These are phyloP conservation scores for Idaea biselata DNA, from an alignment of 2,888 invertebrate species.

Conservation along the genomic window DNA sequence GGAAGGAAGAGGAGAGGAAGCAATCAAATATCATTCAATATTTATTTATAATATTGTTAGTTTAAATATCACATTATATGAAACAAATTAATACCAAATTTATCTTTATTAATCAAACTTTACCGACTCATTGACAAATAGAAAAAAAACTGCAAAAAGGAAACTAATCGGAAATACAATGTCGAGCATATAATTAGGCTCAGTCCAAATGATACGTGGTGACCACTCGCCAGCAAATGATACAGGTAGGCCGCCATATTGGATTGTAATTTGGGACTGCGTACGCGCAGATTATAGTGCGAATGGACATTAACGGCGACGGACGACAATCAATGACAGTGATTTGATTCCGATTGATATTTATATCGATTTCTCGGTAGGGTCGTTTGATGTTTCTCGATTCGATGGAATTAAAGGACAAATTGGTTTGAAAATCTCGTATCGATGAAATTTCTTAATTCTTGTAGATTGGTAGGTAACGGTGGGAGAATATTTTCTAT, in stretches of 20 bases:
- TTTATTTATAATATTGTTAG: too few relatives aligned
- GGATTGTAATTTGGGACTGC: conserved; percentile 61
- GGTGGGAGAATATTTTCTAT: background rate
- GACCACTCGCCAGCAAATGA: conserved; percentile 68
- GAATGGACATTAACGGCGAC: conserved; percentile 52
- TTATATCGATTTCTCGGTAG: conserved; percentile 41
- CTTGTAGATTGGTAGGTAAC: background rate
- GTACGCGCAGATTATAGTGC: conserved; percentile 71
- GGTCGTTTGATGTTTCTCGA: conserved; percentile 25
- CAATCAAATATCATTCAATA: too few relatives aligned
- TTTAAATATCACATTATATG: too few relatives aligned
- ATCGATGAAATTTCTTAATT: background rate
- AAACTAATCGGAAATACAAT: background rate
- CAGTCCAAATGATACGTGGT: conserved; percentile 19
- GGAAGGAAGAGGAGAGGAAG: too few relatives aligned
- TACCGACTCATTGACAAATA: background rate
- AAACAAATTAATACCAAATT: background rate
- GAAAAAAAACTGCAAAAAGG: conserved; percentile 2
- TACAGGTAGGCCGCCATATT: conserved; percentile 63
- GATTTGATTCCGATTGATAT: conserved; percentile 24
- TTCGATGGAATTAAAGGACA: background rate
- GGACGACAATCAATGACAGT: conserved; percentile 62
- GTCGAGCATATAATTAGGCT: conserved; percentile 4
- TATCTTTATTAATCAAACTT: conserved; percentile 9
- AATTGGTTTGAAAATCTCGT: background rate